These are phyloP conservation scores for Buphagus erythrorhynchus DNA, from an alignment of 2,797 vertebrate species.

Conservation along the genomic window DNA sequence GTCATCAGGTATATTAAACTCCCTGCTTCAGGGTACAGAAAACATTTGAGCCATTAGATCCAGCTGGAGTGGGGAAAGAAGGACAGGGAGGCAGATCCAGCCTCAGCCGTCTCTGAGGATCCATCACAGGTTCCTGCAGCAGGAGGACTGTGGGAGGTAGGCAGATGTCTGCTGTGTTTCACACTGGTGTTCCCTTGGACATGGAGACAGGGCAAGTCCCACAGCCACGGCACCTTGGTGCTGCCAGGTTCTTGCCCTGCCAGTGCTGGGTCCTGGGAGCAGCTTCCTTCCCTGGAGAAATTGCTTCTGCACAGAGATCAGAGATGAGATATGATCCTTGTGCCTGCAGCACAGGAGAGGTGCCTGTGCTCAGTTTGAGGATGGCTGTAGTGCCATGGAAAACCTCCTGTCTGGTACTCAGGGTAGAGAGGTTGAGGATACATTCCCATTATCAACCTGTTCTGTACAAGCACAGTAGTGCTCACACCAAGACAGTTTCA, in stretches of 20 bases:
- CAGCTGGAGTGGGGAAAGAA: neutral
- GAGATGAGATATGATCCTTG: neutral
- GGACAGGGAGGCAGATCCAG: neutral
- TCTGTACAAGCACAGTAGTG: neutral
- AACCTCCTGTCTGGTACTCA: neutral
- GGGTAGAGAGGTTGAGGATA: neutral
- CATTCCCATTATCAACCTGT: no score
- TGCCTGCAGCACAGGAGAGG: neutral
- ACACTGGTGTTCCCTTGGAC: neutral
- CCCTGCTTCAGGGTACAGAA: neutral
- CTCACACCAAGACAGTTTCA: neutral
- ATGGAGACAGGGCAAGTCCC: neutral
- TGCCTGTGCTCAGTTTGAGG: neutral
- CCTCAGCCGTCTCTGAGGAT: neutral
- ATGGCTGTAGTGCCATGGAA: neutral
- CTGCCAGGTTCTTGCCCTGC: neutral
- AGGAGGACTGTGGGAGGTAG: neutral
- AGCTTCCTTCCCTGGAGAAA: neutral
- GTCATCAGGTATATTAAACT: neutral
- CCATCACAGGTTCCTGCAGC: neutral
- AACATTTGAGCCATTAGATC: neutral
- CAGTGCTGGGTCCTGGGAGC: neutral
- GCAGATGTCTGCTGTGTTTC: neutral
- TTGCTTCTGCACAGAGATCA: fast-evolving
- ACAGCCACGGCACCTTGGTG: neutral